Evolutionary conservation across 35 echinoderm and acorn worm genomes (phyloP), one percentile per base, ranked within the genome.

Genomic region (Hemicentrotus pulcherrimus): DNA sequence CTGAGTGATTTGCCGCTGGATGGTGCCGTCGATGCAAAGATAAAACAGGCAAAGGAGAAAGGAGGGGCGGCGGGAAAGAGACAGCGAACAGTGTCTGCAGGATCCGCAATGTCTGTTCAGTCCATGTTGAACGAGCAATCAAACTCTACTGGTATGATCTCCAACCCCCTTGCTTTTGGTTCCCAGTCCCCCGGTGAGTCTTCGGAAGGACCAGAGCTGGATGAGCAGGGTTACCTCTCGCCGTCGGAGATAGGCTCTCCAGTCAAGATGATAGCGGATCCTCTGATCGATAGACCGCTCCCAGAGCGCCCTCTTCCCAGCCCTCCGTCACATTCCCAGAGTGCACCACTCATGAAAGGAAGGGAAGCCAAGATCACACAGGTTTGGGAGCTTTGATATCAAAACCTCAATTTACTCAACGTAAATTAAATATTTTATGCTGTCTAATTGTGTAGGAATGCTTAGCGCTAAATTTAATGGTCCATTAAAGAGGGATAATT

Each of bases 241-340:
- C 91, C 91, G 24, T 55, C 91, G 6, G 91, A 93, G 91, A 47
- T 93, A 5, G 91, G 91, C 18, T 93, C 91, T 47, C 91, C 91
- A 8, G 48, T 50, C 46, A 93, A 93, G 91, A 50, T 30, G 91
- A 47, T 93, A 13, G n/a, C 91, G 16, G 91, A 93, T n/a, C 91
- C 45, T 14, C 46, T 93, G 91, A 47, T 47, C 24, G 91, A 93
- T 33, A 93, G 91, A 93, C 91, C 91, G 11, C 48, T 93, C 0
- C 91, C 91, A 58, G 30, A 31, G 32, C 91, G 91, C n/a, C 91
- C 91, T 31, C 91, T 93, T 12, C 91, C 91, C 3, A 93, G 91
- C n/a, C 91, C 91, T 31, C 91, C 91, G 2, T 47, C 91, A 32
- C 91, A 93, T 58, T 93, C 91, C 47, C 91, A 93, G 91, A 93